A percentile compares a stretch with the other conserved stretches of the same genome.
These are phyloP conservation scores for Entomyzon cyanotis DNA, from an alignment of 2,113 vertebrate species.

Conservation along the genomic window DNA sequence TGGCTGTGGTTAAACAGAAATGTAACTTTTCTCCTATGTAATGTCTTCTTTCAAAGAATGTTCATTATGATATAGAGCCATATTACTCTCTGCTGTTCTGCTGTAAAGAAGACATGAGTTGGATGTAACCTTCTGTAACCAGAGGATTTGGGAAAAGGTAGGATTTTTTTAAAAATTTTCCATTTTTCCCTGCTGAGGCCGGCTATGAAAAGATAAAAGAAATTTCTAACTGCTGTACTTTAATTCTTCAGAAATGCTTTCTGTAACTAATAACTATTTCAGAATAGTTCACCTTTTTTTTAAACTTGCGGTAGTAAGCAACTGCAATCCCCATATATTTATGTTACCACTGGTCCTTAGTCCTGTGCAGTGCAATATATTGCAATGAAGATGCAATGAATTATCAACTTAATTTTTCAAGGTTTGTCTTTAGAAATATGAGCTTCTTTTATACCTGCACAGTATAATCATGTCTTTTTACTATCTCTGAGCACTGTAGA, in stretches of 20 bases:
- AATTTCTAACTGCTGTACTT: neutral
- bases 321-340: neutral
- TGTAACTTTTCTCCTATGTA: neutral
- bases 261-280: neutral
- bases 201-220: neutral
- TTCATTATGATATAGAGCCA: neutral
- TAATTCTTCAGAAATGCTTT: neutral
- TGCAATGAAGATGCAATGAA: neutral
- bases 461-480: neutral
- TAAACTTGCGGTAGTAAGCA: neutral
- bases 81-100: neutral
- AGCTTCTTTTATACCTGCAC: neutral
- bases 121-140: neutral
- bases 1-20: neutral
- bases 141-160: neutral
- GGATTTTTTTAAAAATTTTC: neutral
- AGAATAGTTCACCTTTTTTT: neutral
- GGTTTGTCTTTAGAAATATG: neutral
- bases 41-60: neutral
- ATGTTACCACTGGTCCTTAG: neutral
- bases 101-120: neutral
- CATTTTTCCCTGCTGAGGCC: neutral
- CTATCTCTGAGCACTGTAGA: neutral
- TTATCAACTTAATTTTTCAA: neutral
- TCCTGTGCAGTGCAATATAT: neutral